Base-by-base conservation (phyloP, 2,888 invertebrate genomes). In the Alentia gelatinosa region DNA sequence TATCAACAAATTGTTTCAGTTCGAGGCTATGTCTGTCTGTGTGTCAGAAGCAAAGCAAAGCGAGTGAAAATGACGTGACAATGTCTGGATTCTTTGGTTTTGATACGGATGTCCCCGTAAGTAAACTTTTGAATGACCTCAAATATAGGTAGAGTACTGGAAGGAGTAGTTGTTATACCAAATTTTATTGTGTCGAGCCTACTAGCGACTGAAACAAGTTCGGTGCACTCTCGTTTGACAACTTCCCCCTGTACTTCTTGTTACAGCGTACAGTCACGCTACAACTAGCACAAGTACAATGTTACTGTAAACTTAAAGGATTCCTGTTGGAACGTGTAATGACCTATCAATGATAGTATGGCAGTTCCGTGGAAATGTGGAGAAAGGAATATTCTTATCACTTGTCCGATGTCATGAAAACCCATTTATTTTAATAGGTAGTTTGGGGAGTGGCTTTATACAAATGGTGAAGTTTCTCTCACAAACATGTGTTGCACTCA, bases 51-150 rank as follows among this genome's bases (percentile, higher is more conserved):
- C 74, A 90, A 33, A 79, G 50, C 88, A 68, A 89, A 91, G 63
- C 93, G 93, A 92, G 91, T 91, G 92, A 94, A 94, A 94, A 94
- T 94, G 94, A 92, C 75, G 37, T 89, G 94, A 94, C 94, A 92
- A 95, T 95, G 95, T 94, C 94, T 92, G 94, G 94, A 93, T 94
- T 94, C 92, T 94, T 94, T 92, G 94, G 93, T 83, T 92, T 93
- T 90, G 92, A 92, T 68, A 90, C 93, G 50, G 94, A 94, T 90
- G 93, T 93, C 90, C 93, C 95, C 93, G 95, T 95, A 93, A 91
- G 95, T 94, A 33, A 47, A 4, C 30, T 26, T 12, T 15, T 12
- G 1, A 42, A 30, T 40, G 75, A 30, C 19, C 15, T 26, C 1
- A 75, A 7, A 30, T n/a, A 75, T 30, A 75, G 30, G 75, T 12